Evolutionary conservation across 2,888 invertebrate species (phyloP), one percentile per base, ranked within the genome.

Genomic region (Ferrisia virgata): DNA sequence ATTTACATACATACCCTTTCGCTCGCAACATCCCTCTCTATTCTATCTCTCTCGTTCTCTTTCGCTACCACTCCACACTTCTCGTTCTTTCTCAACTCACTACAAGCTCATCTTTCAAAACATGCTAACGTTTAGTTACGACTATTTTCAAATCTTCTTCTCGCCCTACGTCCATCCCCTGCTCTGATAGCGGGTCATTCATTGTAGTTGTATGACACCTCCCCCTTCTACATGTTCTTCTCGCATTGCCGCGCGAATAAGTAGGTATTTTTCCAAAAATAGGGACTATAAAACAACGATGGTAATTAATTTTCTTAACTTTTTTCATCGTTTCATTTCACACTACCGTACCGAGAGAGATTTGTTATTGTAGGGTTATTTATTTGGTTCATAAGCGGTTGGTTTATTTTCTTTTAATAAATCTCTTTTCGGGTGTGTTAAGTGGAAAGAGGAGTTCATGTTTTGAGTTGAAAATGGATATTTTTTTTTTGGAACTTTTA

Each of bases 81-180:
- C 40, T 3, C 22, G 9, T 40, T 18, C 22, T 39, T 22, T 78
- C 6, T 15, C 18, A 13, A 39, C 64, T 64, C 28, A 64, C 64
- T 64, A 64, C 64, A 64, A 64, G 64, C 72, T 81, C 81, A 81
- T 81, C 53, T 81, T 81, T 81, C 81, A 81, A 81, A 81, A 81
- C 81, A 81, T 81, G 81, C 81, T 81, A 81, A 58, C 81, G 58
- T 81, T 81, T 81, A 81, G 81, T 81, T 81, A 81, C 81, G 81
- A 81, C 58, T 81, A 47, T 81, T 81, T 81, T 58, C 28, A 36
- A 47, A 58, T 36, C 64, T 58, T 9, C 25, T 13, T 25, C 13
- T 9, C 3, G 25, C 25, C 64, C 28, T n/a, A n/a, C n/a, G n/a
- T n/a, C n/a, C n/a, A n/a, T n/a, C 28, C 64, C 2, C 58, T 5